Percentiles rank a stretch among this genome's conserved stretches.
Evolutionary conservation across 2,888 invertebrate species (phyloP).

Genomic region (Onchidella celtica): DNA sequence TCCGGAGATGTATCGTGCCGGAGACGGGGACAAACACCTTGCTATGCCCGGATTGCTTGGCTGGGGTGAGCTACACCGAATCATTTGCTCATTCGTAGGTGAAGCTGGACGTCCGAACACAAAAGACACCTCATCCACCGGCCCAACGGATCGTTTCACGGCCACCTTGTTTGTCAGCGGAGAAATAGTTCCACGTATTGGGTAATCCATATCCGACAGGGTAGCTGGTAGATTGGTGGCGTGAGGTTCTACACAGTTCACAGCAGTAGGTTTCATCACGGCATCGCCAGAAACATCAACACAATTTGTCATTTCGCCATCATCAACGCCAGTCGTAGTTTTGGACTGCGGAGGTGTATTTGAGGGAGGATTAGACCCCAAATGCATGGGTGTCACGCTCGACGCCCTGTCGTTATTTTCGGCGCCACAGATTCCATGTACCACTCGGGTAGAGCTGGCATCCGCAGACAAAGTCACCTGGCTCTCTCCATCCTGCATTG

Average conservation of each 20-base stretch:
- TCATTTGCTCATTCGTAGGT: slow-evolving; percentile 58
- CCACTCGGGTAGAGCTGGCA: neutral
- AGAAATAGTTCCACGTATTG: slow-evolving; percentile 71
- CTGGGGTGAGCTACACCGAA: slow-evolving; percentile 64
- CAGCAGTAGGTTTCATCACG: neutral
- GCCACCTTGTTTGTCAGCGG: slow-evolving; percentile 59
- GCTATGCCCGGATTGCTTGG: slow-evolving; percentile 38
- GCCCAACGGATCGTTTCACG: slow-evolving; percentile 50
- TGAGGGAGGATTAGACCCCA: neutral
- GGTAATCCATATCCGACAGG: slow-evolving; percentile 59
- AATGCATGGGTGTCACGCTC: neutral
- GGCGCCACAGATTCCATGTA: neutral
- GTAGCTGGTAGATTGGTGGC: neutral
- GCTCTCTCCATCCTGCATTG: neutral
- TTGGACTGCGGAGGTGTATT: neutral
- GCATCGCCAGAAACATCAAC: neutral
- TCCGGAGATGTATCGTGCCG: slow-evolving; percentile 46
- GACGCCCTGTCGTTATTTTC: neutral
- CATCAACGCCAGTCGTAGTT: neutral
- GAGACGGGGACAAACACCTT: slow-evolving; percentile 48
- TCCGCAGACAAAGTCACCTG: slow-evolving; percentile 5
- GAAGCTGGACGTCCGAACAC: slow-evolving; percentile 69
- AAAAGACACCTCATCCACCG: slow-evolving; percentile 66
- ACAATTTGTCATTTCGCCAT: neutral
- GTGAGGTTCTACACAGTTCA: neutral